Percentiles rank a stretch among this genome's conserved stretches.
Conservation (phyloP, 2,888 invertebrate species). For the Holacanthella duospinosa region DNA sequence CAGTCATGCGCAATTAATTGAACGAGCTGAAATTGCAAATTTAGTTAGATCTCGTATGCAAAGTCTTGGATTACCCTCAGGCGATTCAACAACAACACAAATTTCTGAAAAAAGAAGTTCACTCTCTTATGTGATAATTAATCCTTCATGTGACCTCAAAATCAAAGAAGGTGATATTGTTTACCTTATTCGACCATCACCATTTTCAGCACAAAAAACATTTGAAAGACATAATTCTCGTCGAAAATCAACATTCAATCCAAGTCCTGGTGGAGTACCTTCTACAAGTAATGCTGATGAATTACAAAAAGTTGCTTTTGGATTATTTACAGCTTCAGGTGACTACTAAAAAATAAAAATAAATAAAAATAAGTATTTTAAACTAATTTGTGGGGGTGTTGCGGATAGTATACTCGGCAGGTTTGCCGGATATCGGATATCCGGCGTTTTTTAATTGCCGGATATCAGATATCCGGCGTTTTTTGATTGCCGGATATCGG, state of each 20-base stretch:
- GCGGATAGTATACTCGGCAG: too few relatives aligned
- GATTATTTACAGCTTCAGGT: slow-evolving; percentile 23
- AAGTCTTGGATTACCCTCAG: slow-evolving; percentile 76
- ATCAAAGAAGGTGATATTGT: slow-evolving; percentile 46
- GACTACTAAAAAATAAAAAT: too few relatives aligned
- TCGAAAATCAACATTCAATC: slow-evolving; percentile 48
- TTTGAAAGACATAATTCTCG: slow-evolving; percentile 84
- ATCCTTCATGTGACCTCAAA: slow-evolving; percentile 92
- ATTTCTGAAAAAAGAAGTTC: slow-evolving; percentile 86
- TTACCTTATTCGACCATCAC: slow-evolving; percentile 40
- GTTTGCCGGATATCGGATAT: too few relatives aligned
- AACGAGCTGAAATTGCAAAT: slow-evolving; percentile 89
- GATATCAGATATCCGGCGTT: too few relatives aligned
- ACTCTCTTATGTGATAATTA: slow-evolving; percentile 93
- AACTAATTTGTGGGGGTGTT: too few relatives aligned
- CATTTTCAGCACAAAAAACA: slow-evolving; percentile 87
- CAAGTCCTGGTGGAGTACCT: slow-evolving; percentile 13
- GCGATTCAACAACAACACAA: slow-evolving; percentile 70
- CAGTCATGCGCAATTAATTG: slow-evolving; percentile 82
- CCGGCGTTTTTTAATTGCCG: too few relatives aligned
- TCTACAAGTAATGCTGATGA: slow-evolving; percentile 27
- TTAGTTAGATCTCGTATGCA: slow-evolving; percentile 89
- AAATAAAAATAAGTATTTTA: too few relatives aligned
- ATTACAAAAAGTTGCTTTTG: slow-evolving; percentile 30
- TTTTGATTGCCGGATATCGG: too few relatives aligned